Conservation (phyloP, 2,113 vertebrate species). For the Menidia beryllina region DNA sequence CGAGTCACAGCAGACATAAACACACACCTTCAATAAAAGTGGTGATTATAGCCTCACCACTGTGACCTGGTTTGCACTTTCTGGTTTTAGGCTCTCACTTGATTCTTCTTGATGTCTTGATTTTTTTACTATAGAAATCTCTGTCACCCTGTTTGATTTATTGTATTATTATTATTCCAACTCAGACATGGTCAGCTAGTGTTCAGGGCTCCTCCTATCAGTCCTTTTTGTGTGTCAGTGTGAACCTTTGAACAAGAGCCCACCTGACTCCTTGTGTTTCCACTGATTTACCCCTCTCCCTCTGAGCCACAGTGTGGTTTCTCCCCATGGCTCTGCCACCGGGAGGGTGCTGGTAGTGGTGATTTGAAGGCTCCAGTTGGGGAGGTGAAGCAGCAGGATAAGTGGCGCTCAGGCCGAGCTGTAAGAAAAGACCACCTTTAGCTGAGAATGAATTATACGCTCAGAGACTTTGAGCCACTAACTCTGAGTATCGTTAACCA, state of each 20-base stretch:
- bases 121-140: not conserved
- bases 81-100: not conserved
- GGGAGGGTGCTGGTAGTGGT: not conserved
- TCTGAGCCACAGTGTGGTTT: conserved; percentile 29
- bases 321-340: conserved; percentile 28
- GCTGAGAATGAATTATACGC: not conserved
- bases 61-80: conserved; percentile 55
- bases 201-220: conserved; percentile 38
- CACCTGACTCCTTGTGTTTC: conserved; percentile 19
- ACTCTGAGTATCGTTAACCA: not conserved
- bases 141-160: conserved; percentile 1
- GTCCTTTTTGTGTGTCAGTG: conserved; percentile 26
- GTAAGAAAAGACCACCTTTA: conserved; percentile 16
- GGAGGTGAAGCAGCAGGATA: not conserved
- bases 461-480: not conserved
- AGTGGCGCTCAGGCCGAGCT: not conserved
- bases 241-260: conserved; percentile 29
- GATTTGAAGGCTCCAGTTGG: not conserved
- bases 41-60: conserved; percentile 54
- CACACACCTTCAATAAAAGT: conserved; percentile 61
- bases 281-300: conserved; percentile 19
- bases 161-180: conserved; percentile 12
- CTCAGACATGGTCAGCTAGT: conserved; percentile 36
- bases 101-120: not conserved
- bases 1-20: conserved; percentile 59